Percentiles rank a stretch among this genome's conserved stretches.
Evolutionary conservation across 2,888 invertebrate genomes (phyloP).

Genomic region (Caenorhabditis sp.): DNA sequence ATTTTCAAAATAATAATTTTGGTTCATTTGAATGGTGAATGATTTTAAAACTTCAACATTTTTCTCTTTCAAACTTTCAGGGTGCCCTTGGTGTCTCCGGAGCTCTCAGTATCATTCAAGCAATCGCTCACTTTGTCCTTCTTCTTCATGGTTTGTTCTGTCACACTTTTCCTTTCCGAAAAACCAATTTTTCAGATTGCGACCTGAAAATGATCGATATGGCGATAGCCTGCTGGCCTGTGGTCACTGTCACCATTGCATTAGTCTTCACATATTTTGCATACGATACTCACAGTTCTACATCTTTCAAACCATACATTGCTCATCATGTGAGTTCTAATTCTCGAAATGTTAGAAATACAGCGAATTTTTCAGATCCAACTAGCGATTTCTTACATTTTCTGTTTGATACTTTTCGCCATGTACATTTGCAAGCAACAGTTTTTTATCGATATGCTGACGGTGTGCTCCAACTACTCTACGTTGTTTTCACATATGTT

Average conservation of each 20-base stretch:
- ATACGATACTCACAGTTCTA: slow-evolving; percentile 58
- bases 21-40: no score
- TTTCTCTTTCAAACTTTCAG: slow-evolving; percentile 34
- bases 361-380: slow-evolving; percentile 22
- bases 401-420: slow-evolving; percentile 31
- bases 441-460: slow-evolving; percentile 17
- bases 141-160: slow-evolving; percentile 40
- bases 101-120: slow-evolving; percentile 43
- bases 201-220: slow-evolving; percentile 59
- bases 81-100: slow-evolving; percentile 48
- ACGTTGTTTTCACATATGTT: slow-evolving; percentile 30
- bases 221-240: slow-evolving; percentile 38
- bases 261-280: slow-evolving; percentile 62
- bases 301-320: slow-evolving; percentile 65
- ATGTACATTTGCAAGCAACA: slow-evolving; percentile 45
- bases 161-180: not conserved
- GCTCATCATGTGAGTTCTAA: slow-evolving; percentile 58
- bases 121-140: slow-evolving; percentile 47
- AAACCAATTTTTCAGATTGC: slow-evolving; percentile 45
- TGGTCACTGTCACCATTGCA: slow-evolving; percentile 52
- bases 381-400: slow-evolving; percentile 30
- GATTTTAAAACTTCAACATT: not conserved
- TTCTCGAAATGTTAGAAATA: not conserved
- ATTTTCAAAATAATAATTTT: no score
- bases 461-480: slow-evolving; percentile 28